phyloP scores from a whole-genome alignment of 2,888 invertebrate genomes.

The Epinotia demarniana region DNA sequence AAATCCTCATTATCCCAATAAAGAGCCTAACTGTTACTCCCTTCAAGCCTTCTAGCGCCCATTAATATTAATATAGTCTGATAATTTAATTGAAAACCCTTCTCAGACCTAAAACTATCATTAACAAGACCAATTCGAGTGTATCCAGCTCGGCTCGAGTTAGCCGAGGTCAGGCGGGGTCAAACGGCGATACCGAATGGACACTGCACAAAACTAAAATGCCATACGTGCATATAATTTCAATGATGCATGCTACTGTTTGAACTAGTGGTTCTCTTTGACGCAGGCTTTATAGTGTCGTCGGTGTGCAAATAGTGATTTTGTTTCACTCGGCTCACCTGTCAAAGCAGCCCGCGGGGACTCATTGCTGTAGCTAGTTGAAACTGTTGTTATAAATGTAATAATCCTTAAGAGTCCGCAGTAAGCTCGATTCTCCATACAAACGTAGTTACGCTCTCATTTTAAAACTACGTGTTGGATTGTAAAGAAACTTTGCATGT shows the following conservation, averaged over 20 bases:
- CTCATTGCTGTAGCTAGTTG: not conserved
- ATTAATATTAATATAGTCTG: constrained; percentile 11
- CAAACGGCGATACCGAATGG: constrained; percentile 48
- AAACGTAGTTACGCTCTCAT: too few species aligned
- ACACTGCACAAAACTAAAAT: constrained; percentile 43
- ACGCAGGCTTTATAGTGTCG: constrained; percentile 12
- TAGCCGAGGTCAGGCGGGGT: constrained; percentile 50
- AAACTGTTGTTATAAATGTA: too few species aligned
- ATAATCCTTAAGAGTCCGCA: too few species aligned
- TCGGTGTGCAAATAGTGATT: not conserved
- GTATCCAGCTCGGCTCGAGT: constrained; percentile 19
- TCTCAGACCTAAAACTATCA: constrained; percentile 30
- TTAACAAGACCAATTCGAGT: constrained; percentile 27
- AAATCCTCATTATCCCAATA: not conserved
- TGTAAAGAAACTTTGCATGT: too few species aligned
- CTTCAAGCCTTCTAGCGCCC: not conserved
- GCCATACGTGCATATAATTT: constrained; percentile 2
- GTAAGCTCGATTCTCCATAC: too few species aligned
- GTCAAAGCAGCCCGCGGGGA: constrained; percentile 19
- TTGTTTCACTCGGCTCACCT: constrained; percentile 14
- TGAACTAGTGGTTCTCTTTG: constrained; percentile 8
- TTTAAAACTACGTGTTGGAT: too few species aligned
- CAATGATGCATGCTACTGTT: not conserved
- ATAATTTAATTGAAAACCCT: constrained; percentile 26
- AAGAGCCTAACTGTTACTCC: constrained; percentile 5